Percentiles rank a stretch among this genome's conserved stretches.
Evolutionary conservation across 2,113 vertebrate species (phyloP).

Genomic region (Phainopepla nitens): DNA sequence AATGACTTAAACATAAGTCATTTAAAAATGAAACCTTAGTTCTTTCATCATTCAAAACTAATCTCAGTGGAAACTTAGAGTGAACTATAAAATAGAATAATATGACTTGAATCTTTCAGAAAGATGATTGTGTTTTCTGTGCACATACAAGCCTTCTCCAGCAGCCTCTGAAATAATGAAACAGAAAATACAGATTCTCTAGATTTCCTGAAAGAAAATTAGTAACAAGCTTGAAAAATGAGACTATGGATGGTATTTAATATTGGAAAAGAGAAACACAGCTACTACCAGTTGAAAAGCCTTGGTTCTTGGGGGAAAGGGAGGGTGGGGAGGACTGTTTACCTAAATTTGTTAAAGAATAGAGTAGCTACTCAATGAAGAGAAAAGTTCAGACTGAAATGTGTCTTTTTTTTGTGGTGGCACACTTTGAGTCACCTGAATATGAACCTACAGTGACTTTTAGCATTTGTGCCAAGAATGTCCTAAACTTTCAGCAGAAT

Average conservation of each 20-base stretch:
- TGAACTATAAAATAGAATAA: neutral
- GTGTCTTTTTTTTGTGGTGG: neutral
- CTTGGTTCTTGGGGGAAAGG: rapidly evolving
- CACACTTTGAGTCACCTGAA: neutral
- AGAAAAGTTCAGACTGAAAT: neutral
- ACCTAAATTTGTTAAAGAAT: neutral
- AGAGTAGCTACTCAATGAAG: neutral
- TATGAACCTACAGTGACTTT: neutral
- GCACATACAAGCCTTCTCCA: neutral
- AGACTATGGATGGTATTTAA: neutral
- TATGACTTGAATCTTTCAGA: neutral
- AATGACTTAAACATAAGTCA: neutral
- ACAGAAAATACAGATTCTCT: neutral
- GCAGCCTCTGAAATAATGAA: neutral
- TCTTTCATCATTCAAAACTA: neutral
- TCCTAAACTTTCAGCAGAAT: neutral
- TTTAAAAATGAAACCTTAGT: neutral
- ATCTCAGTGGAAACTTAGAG: neutral
- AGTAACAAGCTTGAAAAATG: neutral
- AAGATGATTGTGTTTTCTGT: neutral
- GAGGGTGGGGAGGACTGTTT: neutral
- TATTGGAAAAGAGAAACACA: neutral
- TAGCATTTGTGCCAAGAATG: neutral
- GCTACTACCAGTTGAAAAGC: neutral
- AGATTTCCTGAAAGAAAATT: neutral